A percentile compares a stretch with the other conserved stretches of the same genome.
These are phyloP conservation scores for Geopemphigus sp. DNA, from an alignment of 1,140 invertebrate species.

Conservation along the genomic window DNA sequence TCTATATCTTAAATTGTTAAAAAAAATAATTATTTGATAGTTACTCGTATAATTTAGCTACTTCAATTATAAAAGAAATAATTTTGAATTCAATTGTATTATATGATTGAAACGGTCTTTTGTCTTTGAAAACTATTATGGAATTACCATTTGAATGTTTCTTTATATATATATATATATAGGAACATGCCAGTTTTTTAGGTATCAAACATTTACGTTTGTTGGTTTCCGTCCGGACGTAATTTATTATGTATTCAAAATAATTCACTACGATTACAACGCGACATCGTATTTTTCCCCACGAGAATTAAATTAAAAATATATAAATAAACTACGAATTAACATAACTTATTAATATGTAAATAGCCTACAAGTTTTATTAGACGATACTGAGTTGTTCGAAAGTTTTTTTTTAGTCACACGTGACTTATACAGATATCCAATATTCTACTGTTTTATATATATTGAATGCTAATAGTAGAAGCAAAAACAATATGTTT, in stretches of 20 bases:
- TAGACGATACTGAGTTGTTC: neutral
- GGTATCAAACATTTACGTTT: constrained; percentile 13
- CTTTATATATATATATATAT: too few relatives aligned
- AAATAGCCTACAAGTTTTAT: constrained; percentile 11
- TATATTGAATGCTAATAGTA: neutral
- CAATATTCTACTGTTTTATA: neutral
- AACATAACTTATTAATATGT: constrained; percentile 35
- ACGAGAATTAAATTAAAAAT: constrained; percentile 24
- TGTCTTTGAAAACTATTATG: neutral
- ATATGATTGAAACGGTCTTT: neutral
- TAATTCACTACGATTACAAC: constrained; percentile 14
- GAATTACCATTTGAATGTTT: constrained; percentile 22
- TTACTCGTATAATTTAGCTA: too few relatives aligned
- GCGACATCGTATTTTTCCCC: constrained; percentile 5
- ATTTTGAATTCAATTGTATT: neutral
- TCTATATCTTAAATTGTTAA: too few relatives aligned
- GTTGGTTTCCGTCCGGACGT: constrained; percentile 13
- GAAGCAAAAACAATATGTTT: neutral
- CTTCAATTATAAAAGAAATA: neutral
- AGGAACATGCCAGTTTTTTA: constrained; percentile 4
- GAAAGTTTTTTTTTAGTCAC: neutral
- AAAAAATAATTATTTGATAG: too few relatives aligned
- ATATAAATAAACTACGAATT: constrained; percentile 20
- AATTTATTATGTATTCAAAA: constrained; percentile 39
- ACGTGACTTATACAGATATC: too few relatives aligned